A percentile compares a stretch with the other conserved stretches of the same genome.
Conservation (phyloP, 2,113 vertebrate genomes). For the Leptobrachium leishanense region DNA sequence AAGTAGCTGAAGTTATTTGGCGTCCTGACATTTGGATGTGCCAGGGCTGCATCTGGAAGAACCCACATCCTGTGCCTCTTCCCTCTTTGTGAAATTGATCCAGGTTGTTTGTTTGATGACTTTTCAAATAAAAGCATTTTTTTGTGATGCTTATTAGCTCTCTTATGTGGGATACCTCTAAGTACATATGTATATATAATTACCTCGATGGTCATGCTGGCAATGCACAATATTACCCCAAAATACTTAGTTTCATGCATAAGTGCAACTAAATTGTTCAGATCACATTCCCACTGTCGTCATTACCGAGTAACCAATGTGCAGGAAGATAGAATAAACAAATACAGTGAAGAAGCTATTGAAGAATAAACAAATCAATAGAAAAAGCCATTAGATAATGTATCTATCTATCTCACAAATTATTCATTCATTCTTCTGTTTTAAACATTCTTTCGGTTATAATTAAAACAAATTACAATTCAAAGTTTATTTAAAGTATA, state of each 20-base stretch:
- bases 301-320: not conserved
- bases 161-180: conserved; percentile 22
- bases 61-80: conserved; percentile 28
- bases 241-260: conserved; percentile 9
- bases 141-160: conserved; percentile 5
- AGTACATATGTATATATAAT: conserved; percentile 27
- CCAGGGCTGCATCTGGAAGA: conserved; percentile 33
- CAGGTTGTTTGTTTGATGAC: conserved; percentile 39
- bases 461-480: too few species aligned
- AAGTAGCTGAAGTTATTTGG: conserved; percentile 19
- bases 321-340: too few species aligned
- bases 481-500: too few species aligned
- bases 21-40: not conserved
- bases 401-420: too few species aligned
- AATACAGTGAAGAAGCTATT: too few species aligned
- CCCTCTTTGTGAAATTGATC: conserved; percentile 15
- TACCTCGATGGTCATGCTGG: not conserved
- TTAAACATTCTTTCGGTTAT: too few species aligned
- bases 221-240: not conserved
- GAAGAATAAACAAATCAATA: too few species aligned
- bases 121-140: conserved; percentile 16
- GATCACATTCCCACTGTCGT: not conserved
- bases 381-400: too few species aligned
- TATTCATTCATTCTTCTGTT: too few species aligned
- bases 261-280: not conserved